These are phyloP conservation scores for Pogoniulus pusillus DNA, from an alignment of 2,797 vertebrate species.

Conservation along the genomic window DNA sequence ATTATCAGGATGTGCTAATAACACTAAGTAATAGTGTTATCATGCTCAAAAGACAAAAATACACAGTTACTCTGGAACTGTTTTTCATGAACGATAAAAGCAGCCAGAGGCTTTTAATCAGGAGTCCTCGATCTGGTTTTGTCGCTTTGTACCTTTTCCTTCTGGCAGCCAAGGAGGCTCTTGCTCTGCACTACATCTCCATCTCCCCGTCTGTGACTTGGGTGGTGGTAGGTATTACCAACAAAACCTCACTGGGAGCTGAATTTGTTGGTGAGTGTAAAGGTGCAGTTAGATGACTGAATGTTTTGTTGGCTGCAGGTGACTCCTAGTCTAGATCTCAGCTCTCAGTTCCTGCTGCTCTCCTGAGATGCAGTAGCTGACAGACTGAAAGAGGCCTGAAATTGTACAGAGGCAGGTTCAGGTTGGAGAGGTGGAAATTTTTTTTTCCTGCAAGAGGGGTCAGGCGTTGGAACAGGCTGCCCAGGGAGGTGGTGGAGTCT, in stretches of 20 bases:
- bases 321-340: too few relatives aligned
- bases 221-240: background rate
- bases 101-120: background rate
- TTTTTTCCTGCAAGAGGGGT: too few relatives aligned
- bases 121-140: background rate
- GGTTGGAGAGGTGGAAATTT: too few relatives aligned
- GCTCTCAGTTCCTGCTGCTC: too few relatives aligned
- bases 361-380: too few relatives aligned
- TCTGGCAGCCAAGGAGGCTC: background rate
- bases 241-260: background rate
- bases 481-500: too few relatives aligned
- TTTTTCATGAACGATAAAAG: background rate
- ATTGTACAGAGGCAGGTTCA: too few relatives aligned
- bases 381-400: too few relatives aligned
- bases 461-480: too few relatives aligned
- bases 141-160: background rate
- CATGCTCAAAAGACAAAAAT: background rate
- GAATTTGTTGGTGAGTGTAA: background rate
- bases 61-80: background rate
- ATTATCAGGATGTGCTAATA: background rate
- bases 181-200: background rate
- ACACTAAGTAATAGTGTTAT: background rate
- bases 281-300: background rate
- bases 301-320: background rate
- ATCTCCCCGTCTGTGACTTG: background rate